phyloP scores from a whole-genome alignment of 2,113 vertebrate genomes.

The Polyodon spathula region DNA sequence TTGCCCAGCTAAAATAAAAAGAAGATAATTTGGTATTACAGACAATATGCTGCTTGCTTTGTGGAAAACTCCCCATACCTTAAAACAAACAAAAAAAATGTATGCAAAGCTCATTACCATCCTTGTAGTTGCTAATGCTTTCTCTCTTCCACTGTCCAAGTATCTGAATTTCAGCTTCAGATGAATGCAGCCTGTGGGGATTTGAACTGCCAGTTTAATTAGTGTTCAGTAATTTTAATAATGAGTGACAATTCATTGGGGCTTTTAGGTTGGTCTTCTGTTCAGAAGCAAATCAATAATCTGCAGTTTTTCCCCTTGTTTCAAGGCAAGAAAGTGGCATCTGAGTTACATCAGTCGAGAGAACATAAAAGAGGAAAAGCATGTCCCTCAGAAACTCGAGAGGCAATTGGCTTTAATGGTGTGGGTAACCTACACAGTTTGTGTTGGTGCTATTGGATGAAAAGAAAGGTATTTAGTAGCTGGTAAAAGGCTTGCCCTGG shows the following conservation, averaged over 20 bases:
- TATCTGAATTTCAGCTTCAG: constrained; percentile 96
- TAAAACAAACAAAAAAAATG: constrained; percentile 67
- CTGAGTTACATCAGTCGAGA: constrained; percentile 81
- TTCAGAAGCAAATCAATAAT: constrained; percentile 99
- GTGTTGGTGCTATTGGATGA: constrained; percentile 83
- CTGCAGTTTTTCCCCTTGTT: constrained; percentile 91
- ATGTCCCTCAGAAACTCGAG: constrained; percentile 84
- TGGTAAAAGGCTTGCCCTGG: constrained; percentile 77
- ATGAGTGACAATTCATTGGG: constrained; percentile 99
- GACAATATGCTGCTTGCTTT: constrained; percentile 8
- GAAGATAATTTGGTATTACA: neutral
- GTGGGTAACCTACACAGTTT: constrained; percentile 68
- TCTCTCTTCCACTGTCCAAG: constrained; percentile 88
- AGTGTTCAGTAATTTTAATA: constrained; percentile 99
- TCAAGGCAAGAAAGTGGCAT: constrained; percentile 83
- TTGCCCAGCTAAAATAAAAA: constrained; percentile 1
- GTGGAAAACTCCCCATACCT: constrained; percentile 40
- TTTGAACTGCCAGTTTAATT: constrained; percentile 98
- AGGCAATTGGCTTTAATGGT: constrained; percentile 77
- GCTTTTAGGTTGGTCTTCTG: constrained; percentile 98
- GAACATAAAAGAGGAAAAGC: constrained; percentile 91
- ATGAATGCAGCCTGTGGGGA: constrained; percentile 89
- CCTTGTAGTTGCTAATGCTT: constrained; percentile 76
- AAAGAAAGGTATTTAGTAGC: constrained; percentile 88
- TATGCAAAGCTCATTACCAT: constrained; percentile 83